These are phyloP conservation scores for Nilaparvata lugens DNA, from an alignment of 1,140 invertebrate species.

Conservation along the genomic window DNA sequence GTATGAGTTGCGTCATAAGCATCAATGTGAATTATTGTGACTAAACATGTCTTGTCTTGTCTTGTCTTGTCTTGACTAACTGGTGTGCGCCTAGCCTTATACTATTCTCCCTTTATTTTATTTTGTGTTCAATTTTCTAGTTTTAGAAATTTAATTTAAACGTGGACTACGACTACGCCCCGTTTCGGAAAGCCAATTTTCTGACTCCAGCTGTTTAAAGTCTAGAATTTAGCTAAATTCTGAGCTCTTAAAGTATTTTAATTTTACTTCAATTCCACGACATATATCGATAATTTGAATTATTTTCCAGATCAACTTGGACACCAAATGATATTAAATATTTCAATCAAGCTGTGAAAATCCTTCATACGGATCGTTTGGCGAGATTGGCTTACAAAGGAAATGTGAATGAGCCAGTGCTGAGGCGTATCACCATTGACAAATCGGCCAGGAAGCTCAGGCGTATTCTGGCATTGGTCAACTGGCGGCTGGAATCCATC, in stretches of 20 bases:
- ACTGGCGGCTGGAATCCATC: slow-evolving; percentile 58
- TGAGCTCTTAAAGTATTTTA: not conserved
- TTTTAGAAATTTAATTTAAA: no score
- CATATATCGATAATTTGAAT: not conserved
- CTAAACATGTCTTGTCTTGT: no score
- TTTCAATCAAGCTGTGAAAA: slow-evolving; percentile 54
- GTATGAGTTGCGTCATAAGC: no score
- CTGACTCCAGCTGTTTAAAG: no score
- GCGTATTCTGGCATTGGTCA: slow-evolving; percentile 50
- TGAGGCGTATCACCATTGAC: slow-evolving; percentile 56
- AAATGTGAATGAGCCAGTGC: slow-evolving; percentile 51
- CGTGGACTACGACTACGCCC: no score
- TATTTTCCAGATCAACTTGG: slow-evolving; percentile 49
- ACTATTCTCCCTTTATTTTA: not conserved
- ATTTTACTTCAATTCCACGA: not conserved
- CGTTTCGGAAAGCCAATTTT: no score
- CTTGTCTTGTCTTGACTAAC: no score
- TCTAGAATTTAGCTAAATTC: not conserved
- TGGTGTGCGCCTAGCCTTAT: no score
- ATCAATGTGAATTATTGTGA: no score
- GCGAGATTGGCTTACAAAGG: slow-evolving; percentile 49
- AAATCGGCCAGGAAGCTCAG: slow-evolving; percentile 58
- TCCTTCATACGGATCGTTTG: slow-evolving; percentile 61
- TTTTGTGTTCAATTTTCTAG: no score
- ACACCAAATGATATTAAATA: slow-evolving; percentile 50